Evolutionary conservation across 2,113 vertebrate species (phyloP), one percentile per base, ranked within the genome.

Genomic region (Panthera uncia): DNA sequence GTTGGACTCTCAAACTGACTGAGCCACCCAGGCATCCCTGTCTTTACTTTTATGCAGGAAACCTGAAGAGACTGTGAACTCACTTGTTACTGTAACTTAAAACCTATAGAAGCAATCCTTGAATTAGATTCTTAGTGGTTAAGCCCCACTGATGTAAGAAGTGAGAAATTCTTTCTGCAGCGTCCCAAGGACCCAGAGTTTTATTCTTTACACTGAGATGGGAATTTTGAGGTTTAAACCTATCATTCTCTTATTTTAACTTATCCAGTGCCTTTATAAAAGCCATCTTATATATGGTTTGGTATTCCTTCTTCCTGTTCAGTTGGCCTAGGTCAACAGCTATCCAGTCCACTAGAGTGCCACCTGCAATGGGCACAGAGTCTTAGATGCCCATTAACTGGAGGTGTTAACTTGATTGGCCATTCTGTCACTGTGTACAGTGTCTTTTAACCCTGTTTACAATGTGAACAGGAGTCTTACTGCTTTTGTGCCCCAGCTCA

Each of bases 141-240:
- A 73, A 88, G 14, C 38, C 29, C 10, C 33, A 14, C 1, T 48
- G 41, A 19, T 55, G 3, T 25, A 74, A 57, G 25, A 89, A 55
- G 19, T 29, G 71, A 92, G 57, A 76, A 84, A 81, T 81, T 89
- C 27, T 92, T 83, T 88, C 63, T 71, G 41, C 4, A 78, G 33
- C 61, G 63, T 85, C 36, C 31, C 57, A 61, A 57, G 89, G 50
- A 71, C 27, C 14, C 15, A 25, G 50, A 63, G 63, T 90, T 68
- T 85, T 81, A 45, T 94, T 91, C 81, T 94, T 94, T 89, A 63
- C n/a, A 23, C 10, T 18, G 27, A 65, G 21, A 71, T 71, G 79
- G 88, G 23, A 65, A 71, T 93, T 93, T 89, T 93, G 86, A 82
- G 29, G 19, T 83, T 71, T 55, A 88, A 76, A 73, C n/a, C 16